These are phyloP conservation scores for Prosapia bicincta DNA, from an alignment of 2,888 invertebrate genomes.

Conservation along the genomic window DNA sequence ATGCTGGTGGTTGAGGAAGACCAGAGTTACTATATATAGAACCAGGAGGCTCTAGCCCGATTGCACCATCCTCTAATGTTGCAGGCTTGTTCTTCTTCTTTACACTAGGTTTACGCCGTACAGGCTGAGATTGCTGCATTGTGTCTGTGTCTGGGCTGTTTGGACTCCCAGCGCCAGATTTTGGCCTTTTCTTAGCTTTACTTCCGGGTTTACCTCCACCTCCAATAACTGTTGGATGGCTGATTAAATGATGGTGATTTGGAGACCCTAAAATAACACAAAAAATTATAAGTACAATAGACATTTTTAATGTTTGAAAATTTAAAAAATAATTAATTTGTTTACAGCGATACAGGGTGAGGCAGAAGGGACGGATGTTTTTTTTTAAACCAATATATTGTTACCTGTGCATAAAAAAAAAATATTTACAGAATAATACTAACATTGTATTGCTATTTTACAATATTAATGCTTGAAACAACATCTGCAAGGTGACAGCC, in stretches of 20 bases:
- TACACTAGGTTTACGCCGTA: constrained; percentile 74
- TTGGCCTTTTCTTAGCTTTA: constrained; percentile 67
- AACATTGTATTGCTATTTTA: too few species aligned
- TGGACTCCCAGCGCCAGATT: constrained; percentile 53
- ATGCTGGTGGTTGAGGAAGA: constrained; percentile 46
- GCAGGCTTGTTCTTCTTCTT: constrained; percentile 63
- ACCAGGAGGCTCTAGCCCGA: constrained; percentile 22
- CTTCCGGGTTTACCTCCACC: constrained; percentile 52
- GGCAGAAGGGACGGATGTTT: neutral
- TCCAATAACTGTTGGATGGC: constrained; percentile 79
- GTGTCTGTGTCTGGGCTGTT: constrained; percentile 40
- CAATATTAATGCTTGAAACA: too few species aligned
- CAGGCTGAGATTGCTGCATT: constrained; percentile 39
- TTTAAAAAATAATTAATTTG: neutral
- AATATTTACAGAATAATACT: too few species aligned
- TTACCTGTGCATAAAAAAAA: too few species aligned
- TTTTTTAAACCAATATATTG: neutral
- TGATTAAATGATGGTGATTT: constrained; percentile 70
- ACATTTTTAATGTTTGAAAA: neutral
- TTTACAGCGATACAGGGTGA: neutral
- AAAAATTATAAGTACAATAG: neutral
- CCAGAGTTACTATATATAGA: constrained; percentile 36
- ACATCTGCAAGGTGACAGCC: too few species aligned
- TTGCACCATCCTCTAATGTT: constrained; percentile 23
- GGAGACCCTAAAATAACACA: constrained; percentile 39